Evolutionary conservation across 2,113 vertebrate genomes (phyloP).

Genomic region (Lagenorhynchus albirostris): DNA sequence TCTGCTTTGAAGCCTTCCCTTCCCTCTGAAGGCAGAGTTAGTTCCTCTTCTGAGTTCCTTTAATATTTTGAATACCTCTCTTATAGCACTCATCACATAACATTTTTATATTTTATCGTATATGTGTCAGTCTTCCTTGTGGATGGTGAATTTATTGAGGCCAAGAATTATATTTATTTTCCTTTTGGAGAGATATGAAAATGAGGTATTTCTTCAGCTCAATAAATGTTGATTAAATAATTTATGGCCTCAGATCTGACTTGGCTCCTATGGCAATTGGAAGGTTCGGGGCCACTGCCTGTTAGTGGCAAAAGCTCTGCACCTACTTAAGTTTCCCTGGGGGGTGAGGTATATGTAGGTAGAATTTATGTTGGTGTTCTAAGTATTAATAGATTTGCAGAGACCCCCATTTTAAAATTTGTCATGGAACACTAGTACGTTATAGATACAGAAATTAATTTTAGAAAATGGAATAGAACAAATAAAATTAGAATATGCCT

Average conservation of each 20-base stretch:
- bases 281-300: neutral
- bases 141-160: neutral
- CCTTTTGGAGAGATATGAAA: neutral
- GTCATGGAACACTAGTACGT: neutral
- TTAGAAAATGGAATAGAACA: slow-evolving; percentile 1
- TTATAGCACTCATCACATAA: neutral
- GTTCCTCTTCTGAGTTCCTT: neutral
- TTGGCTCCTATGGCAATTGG: neutral
- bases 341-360: neutral
- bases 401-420: neutral
- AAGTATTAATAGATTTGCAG: neutral
- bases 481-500: neutral
- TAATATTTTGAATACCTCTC: neutral
- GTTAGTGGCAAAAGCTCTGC: neutral
- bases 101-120: neutral
- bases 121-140: neutral
- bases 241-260: neutral
- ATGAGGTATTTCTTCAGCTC: neutral
- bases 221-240: neutral
- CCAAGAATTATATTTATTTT: slow-evolving; percentile 19
- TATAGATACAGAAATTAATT: slow-evolving; percentile 15
- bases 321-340: neutral
- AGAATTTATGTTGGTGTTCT: neutral
- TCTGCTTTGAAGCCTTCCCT: neutral
- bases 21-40: neutral